These are phyloP conservation scores for Epirrhoe tristata DNA, from an alignment of 2,888 invertebrate species.

Conservation along the genomic window DNA sequence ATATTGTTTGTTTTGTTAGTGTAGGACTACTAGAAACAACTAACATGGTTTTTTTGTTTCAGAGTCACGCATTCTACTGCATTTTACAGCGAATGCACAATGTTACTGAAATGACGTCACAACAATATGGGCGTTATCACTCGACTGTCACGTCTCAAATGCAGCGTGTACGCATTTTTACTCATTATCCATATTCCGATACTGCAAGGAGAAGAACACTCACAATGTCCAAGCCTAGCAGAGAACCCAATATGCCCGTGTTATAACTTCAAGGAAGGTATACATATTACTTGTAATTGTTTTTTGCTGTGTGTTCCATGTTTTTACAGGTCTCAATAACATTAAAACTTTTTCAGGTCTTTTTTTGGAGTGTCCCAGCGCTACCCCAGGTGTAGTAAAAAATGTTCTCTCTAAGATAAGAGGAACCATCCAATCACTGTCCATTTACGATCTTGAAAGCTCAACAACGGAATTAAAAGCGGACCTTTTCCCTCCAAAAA, in stretches of 20 bases:
- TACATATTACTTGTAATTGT: background rate
- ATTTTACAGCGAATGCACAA: conserved; percentile 68
- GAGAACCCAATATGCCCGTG: conserved; percentile 94
- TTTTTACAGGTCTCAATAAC: conserved; percentile 29
- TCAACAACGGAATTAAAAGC: conserved; percentile 90
- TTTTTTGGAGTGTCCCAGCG: conserved; percentile 95
- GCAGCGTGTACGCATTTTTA: conserved; percentile 84
- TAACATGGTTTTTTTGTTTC: conserved; percentile 40
- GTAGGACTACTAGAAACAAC: background rate
- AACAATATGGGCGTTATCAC: conserved; percentile 74
- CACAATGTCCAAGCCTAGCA: conserved; percentile 90
- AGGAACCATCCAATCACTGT: conserved; percentile 92
- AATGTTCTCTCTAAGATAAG: conserved; percentile 89
- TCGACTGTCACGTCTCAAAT: conserved; percentile 73
- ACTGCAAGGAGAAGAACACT: conserved; percentile 83
- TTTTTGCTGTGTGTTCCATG: background rate
- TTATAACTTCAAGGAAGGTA: conserved; percentile 95
- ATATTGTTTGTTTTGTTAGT: background rate
- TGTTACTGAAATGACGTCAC: conserved; percentile 81
- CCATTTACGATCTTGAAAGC: conserved; percentile 94
- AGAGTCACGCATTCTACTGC: conserved; percentile 43
- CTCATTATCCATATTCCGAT: conserved; percentile 78
- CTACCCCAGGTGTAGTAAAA: conserved; percentile 90
- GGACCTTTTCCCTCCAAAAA: conserved; percentile 90
- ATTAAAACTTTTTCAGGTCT: conserved; percentile 84